phyloP scores from a whole-genome alignment of 2,797 vertebrate species.

The Sebastes diploproa region DNA sequence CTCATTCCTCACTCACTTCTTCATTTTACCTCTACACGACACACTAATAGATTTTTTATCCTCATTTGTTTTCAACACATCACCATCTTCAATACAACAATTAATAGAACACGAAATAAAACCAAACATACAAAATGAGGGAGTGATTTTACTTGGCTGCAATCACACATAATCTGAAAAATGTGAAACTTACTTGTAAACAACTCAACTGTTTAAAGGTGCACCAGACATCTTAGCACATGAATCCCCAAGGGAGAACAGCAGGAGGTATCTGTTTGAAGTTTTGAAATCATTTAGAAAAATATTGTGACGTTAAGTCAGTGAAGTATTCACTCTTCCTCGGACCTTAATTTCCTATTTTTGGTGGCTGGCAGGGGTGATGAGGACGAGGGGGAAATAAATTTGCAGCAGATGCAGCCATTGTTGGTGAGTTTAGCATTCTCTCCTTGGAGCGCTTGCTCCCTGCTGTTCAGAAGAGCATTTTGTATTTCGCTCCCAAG shows the following conservation, averaged over 20 bases:
- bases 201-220: constrained; percentile 29
- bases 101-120: neutral
- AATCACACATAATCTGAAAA: constrained; percentile 21
- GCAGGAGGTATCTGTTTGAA: constrained; percentile 55
- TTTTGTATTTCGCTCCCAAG: constrained; percentile 62
- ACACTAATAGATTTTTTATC: neutral
- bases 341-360: constrained; percentile 61
- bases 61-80: constrained; percentile 3
- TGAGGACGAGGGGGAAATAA: constrained; percentile 41
- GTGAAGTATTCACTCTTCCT: constrained; percentile 39
- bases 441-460: constrained; percentile 44
- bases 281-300: constrained; percentile 49
- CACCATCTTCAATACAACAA: neutral
- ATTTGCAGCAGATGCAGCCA: constrained; percentile 65
- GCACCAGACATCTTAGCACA: constrained; percentile 23
- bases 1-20: constrained; percentile 7
- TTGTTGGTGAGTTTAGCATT: constrained; percentile 67
- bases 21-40: constrained; percentile 22
- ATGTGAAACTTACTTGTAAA: constrained; percentile 1
- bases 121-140: neutral
- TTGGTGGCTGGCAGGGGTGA: constrained; percentile 46
- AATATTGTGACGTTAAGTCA: constrained; percentile 37
- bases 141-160: constrained; percentile 11
- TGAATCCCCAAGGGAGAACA: constrained; percentile 24
- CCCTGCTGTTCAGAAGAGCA: constrained; percentile 63